A percentile compares a stretch with the other conserved stretches of the same genome.
These are phyloP conservation scores for Aythya baeri DNA, from an alignment of 2,113 vertebrate genomes.

Conservation along the genomic window DNA sequence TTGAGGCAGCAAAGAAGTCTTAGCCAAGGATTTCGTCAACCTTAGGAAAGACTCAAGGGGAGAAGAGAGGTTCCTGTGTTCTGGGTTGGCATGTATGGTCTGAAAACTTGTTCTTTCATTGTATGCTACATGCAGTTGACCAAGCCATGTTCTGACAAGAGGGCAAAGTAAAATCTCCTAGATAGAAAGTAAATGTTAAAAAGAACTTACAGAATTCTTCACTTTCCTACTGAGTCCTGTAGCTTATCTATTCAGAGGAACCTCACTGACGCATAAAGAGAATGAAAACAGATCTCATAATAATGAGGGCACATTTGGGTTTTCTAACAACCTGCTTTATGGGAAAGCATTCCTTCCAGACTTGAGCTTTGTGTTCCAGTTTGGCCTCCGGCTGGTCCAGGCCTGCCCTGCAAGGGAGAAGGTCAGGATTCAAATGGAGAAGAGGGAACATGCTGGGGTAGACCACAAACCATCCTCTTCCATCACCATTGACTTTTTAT, in stretches of 20 bases:
- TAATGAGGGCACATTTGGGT: neutral
- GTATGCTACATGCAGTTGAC: neutral
- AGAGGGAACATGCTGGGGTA: neutral
- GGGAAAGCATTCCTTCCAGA: neutral
- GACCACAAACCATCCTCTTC: neutral
- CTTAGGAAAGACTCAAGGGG: rapidly evolving
- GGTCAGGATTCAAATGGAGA: neutral
- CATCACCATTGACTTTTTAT: neutral
- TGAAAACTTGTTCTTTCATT: neutral
- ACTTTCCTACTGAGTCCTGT: neutral
- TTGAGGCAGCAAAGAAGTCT: neutral
- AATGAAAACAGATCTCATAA: neutral
- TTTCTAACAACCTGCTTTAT: neutral
- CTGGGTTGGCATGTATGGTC: neutral
- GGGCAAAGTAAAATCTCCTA: neutral
- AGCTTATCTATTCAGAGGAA: neutral
- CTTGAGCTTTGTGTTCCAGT: neutral
- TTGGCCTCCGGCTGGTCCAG: neutral
- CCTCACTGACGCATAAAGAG: rapidly evolving
- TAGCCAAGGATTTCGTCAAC: neutral
- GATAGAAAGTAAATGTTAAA: neutral
- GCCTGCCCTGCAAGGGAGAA: neutral
- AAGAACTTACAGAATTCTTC: neutral
- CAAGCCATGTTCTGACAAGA: neutral
- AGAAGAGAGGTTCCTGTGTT: neutral